Conservation (phyloP, 2,888 invertebrate species). For the Steinernema hermaphroditum region DNA sequence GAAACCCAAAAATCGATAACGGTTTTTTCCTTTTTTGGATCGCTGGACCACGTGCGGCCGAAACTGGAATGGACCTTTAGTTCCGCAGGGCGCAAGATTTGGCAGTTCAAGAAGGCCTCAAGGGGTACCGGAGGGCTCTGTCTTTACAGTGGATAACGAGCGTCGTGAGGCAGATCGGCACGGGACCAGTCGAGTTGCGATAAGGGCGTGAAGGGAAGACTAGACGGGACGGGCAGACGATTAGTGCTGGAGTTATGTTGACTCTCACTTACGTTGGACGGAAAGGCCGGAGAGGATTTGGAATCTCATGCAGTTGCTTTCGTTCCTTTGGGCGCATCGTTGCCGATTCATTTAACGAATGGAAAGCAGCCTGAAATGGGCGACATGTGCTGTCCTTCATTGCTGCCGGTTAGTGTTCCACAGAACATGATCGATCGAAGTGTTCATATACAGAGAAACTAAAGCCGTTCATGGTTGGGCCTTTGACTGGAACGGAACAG, state of each 20-base stretch:
- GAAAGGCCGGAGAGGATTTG: background rate
- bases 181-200: constrained; percentile 22
- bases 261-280: constrained; percentile 10
- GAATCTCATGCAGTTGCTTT: too few species aligned
- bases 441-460: too few species aligned
- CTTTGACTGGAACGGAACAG: too few species aligned
- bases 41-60: background rate
- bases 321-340: too few species aligned
- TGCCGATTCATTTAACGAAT: too few species aligned
- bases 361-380: too few species aligned
- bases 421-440: too few species aligned
- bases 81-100: background rate
- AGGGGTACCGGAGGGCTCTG: background rate
- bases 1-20: constrained; percentile 18
- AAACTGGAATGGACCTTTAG: background rate
- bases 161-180: constrained; percentile 15
- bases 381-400: too few species aligned
- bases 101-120: background rate
- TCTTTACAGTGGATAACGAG: constrained; percentile 1
- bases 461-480: too few species aligned
- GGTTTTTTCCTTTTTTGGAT: background rate
- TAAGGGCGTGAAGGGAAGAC: constrained; percentile 10
- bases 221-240: background rate
- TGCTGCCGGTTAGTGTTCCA: too few species aligned
- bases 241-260: background rate